A percentile compares a stretch with the other conserved stretches of the same genome.
Evolutionary conservation across 2,888 invertebrate species (phyloP).

Genomic region (Desoria tigrina): DNA sequence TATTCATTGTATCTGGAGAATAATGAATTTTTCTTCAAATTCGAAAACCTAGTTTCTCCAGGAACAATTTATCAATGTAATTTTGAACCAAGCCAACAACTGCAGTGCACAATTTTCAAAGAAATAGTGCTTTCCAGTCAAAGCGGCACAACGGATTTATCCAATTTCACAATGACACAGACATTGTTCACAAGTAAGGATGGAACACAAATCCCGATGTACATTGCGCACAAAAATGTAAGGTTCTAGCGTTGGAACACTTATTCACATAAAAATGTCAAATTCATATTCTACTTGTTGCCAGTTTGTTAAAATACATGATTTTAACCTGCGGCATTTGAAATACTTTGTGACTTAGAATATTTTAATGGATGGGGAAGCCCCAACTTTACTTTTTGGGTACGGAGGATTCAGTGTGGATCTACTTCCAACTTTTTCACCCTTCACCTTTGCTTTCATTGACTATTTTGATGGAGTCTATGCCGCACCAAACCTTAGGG

Average conservation of each 20-base stretch:
- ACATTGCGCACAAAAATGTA: background rate
- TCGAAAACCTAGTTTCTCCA: constrained; percentile 16
- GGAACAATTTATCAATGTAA: constrained; percentile 10
- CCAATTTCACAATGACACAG: background rate
- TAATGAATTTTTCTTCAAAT: constrained; percentile 16
- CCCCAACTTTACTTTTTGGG: constrained; percentile 10
- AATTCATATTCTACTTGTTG: too few relatives aligned
- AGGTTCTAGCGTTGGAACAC: background rate
- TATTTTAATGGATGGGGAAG: background rate
- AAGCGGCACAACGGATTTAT: too few relatives aligned
- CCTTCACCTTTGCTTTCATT: constrained; percentile 10
- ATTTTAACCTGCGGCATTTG: too few relatives aligned
- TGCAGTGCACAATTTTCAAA: background rate
- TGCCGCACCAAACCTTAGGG: constrained; percentile 11
- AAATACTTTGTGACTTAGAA: too few relatives aligned
- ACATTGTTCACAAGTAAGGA: background rate
- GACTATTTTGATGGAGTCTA: constrained; percentile 16
- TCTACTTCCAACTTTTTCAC: constrained; percentile 9
- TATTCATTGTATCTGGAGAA: background rate
- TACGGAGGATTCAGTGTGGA: constrained; percentile 18
- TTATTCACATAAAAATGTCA: background rate
- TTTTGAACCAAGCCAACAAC: background rate
- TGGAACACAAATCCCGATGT: background rate
- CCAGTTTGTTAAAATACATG: too few relatives aligned
- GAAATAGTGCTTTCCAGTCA: background rate